Conservation (phyloP, 2,888 invertebrate species). For the Perdita meconis region DNA sequence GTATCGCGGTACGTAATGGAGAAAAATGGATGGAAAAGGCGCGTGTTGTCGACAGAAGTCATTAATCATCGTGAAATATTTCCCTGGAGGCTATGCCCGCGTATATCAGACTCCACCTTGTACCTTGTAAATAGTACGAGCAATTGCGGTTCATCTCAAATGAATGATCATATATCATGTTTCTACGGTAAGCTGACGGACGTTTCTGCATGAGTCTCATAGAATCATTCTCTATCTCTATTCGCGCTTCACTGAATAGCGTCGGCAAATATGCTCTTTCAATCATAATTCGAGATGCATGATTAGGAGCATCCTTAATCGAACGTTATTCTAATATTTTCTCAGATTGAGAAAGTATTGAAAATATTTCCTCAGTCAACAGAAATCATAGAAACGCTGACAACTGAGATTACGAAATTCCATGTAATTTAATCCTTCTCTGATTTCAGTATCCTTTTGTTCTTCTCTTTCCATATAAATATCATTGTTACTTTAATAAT, state of each 20-base stretch:
- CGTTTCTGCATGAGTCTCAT: background rate
- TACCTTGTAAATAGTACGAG: slow-evolving; percentile 47
- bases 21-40: slow-evolving; percentile 47
- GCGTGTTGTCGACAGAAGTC: slow-evolving; percentile 37
- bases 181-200: slow-evolving; percentile 46
- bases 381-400: too few relatives aligned
- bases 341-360: background rate
- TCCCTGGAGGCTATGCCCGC: slow-evolving; percentile 10
- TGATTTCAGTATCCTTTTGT: too few relatives aligned
- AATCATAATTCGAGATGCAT: slow-evolving; percentile 34
- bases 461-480: too few relatives aligned
- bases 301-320: slow-evolving; percentile 23
- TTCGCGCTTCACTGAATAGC: background rate
- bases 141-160: slow-evolving; percentile 53
- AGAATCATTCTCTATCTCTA: slow-evolving; percentile 5
- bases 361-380: too few relatives aligned
- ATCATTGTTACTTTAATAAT: too few relatives aligned
- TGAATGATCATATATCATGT: slow-evolving; percentile 50
- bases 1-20: slow-evolving; percentile 48
- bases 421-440: too few relatives aligned
- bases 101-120: slow-evolving; percentile 29
- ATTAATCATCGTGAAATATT: slow-evolving; percentile 66
- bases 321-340: slow-evolving; percentile 14
- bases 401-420: too few relatives aligned
- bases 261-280: slow-evolving; percentile 33